Evolutionary conservation across 2,113 vertebrate species (phyloP).

Genomic region (Gallinago paraguaiae): DNA sequence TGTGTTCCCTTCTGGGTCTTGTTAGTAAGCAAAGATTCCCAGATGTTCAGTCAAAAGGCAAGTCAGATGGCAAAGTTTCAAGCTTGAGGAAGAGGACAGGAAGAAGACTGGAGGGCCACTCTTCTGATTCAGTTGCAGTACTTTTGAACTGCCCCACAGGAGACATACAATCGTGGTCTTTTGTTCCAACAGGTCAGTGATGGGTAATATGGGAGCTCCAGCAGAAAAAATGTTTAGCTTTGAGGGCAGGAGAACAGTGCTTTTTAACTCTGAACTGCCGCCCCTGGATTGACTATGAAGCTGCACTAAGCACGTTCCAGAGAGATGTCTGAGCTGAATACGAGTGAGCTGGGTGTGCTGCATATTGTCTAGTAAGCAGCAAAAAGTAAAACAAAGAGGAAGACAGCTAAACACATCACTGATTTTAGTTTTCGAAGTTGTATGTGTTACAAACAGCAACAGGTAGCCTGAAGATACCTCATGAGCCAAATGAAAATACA

Average conservation of each 20-base stretch:
- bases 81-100: background rate
- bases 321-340: background rate
- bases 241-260: background rate
- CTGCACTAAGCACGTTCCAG: background rate
- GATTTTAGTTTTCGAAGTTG: background rate
- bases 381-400: background rate
- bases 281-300: background rate
- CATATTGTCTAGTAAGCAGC: background rate
- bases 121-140: background rate
- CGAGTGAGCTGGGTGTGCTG: background rate
- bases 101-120: background rate
- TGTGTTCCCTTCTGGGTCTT: background rate
- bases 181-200: background rate
- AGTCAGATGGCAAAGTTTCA: background rate
- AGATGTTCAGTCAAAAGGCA: background rate
- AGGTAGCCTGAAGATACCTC: background rate
- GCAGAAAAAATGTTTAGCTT: accelerated
- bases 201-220: background rate
- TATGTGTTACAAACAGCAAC: background rate
- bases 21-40: background rate
- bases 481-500: background rate
- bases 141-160: background rate
- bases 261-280: background rate
- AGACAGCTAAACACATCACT: background rate
- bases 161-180: background rate